Evolutionary conservation across 2,888 invertebrate genomes (phyloP), one percentile per base, ranked within the genome.

Genomic region (Eupithecia abbreviata): DNA sequence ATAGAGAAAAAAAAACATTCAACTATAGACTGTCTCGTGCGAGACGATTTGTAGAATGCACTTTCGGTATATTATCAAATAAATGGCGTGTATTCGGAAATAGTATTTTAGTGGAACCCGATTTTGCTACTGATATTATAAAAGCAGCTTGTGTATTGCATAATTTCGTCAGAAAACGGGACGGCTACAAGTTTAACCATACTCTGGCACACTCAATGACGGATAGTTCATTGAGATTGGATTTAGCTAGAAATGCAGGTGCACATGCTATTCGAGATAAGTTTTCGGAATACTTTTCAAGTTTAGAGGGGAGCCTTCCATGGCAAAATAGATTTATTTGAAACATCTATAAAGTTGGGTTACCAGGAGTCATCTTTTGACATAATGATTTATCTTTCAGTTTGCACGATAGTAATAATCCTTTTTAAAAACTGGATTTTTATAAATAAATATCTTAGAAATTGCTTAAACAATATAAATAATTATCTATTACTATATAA

Each of bases 1-100:
- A 47, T 58, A 71, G 5, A 18, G 58, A 76, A 41, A 74, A 79
- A 73, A 47, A 67, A 42, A 71, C 65, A 55, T 77, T 72, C 70
- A 79, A 79, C 43, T 77, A 77, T 62, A 45, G 77, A 51, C 69
- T 74, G 12, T 41, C 71, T 30, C 13, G 71, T 45, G 71, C 71
- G 15, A 15, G 71, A 15, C 71, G 58, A 58, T 71, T 41, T 15
- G 58, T 71, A 13, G 71, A 71, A 58, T 71, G 58, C 30, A 71
- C 71, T 30, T 71, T 71, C 62, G 71, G 71, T 18, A 71, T 71
- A 15, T 71, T 71, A 71, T 30, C 58, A 41, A 71, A 71, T 71
- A 71, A 71, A 71, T 71, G 71, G 71, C 55, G 71, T n/a, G 45
- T 71, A 71, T 47, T 51, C 15, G 58, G 3, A 58, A 58, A 58